Conservation (phyloP, 1,140 invertebrate genomes). For the Vanessa atalanta region DNA sequence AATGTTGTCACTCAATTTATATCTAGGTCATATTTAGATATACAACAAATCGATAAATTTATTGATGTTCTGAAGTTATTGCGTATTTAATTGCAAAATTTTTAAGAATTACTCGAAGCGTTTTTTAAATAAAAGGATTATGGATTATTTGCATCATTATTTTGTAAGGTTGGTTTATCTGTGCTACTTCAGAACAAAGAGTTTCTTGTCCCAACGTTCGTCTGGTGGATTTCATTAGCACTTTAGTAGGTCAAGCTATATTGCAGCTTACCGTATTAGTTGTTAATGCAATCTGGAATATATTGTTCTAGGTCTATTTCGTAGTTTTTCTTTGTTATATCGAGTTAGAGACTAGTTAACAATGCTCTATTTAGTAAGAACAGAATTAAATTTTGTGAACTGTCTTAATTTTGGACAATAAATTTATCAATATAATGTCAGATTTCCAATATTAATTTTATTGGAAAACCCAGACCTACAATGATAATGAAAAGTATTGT, state of each 20-base stretch:
- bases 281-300: not conserved
- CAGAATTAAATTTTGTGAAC: too few relatives aligned
- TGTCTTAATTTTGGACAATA: too few relatives aligned
- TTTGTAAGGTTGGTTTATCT: not conserved
- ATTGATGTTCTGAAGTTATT: too few relatives aligned
- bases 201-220: not conserved
- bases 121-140: not conserved
- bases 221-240: constrained; percentile 6
- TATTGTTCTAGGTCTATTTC: not conserved
- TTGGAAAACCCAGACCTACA: too few relatives aligned
- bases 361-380: too few relatives aligned
- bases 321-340: not conserved
- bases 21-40: not conserved
- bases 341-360: too few relatives aligned
- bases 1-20: not conserved
- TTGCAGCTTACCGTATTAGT: not conserved
- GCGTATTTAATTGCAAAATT: too few relatives aligned
- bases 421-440: too few relatives aligned
- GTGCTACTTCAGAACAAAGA: constrained; percentile 4
- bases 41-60: too few relatives aligned
- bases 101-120: too few relatives aligned
- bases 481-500: too few relatives aligned
- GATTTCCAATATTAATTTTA: too few relatives aligned
- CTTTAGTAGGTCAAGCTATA: not conserved
- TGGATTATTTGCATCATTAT: not conserved